Conservation (phyloP, 2,888 invertebrate genomes). For the Nasonovia ribisnigri region DNA sequence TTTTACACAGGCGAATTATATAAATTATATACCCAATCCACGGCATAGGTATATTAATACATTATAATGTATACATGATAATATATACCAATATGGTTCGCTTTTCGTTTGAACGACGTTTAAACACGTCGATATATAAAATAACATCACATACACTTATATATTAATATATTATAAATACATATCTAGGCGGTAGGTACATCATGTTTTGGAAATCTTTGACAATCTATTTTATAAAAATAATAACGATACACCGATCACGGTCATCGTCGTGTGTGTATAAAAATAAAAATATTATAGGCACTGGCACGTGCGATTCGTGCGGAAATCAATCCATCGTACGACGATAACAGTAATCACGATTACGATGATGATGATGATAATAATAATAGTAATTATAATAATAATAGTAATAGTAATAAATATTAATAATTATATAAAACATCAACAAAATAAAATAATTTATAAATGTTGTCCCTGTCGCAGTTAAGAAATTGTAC, state of each 20-base stretch:
- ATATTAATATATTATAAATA: neutral
- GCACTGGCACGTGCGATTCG: neutral
- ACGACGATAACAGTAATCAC: neutral
- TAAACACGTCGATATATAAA: neutral
- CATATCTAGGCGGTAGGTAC: neutral
- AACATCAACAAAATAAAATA: neutral
- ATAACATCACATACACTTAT: neutral
- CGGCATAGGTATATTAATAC: neutral
- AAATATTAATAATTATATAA: neutral
- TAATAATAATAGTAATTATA: neutral
- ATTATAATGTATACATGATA: neutral
- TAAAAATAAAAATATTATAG: neutral
- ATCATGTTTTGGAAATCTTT: neutral
- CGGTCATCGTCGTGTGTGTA: neutral
- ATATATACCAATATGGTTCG: neutral
- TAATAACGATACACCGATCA: constrained; percentile 9
- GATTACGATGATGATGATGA: neutral
- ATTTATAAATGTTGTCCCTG: neutral
- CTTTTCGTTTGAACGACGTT: neutral
- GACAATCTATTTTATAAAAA: neutral
- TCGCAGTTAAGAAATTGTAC: neutral
- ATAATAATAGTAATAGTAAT: neutral
- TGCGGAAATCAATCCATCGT: neutral
- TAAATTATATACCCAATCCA: neutral
- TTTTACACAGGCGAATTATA: neutral